Base-by-base conservation (phyloP, 2,113 vertebrate genomes). In the Grammomys surdaster region DNA sequence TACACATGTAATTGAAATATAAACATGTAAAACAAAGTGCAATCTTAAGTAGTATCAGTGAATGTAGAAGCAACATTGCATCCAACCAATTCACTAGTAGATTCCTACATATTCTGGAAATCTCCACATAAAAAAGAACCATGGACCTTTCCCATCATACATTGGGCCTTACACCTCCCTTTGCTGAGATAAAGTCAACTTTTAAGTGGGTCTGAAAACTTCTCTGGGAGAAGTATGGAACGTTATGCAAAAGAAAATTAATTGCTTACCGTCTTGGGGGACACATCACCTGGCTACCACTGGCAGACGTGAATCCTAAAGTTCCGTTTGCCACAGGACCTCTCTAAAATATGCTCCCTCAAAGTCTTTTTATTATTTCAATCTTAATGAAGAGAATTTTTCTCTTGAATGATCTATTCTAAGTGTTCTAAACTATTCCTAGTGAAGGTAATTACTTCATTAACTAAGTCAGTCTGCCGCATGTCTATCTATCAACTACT, bases 391-490 rank as follows among this genome's bases (percentile, higher is more conserved):
- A 91, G 46, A 82, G 0, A 81, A 14, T 56, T 51, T 26, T 13
- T 2, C n/a, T 43, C 26, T 77, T 91, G 54, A 69, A 20, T 72
- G 43, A 89, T 51, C n/a, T 72, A 78, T 78, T 75, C 76, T 65
- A 84, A 80, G 33, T 90, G 43, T 67, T 88, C 95, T 90, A 80
- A 95, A 48, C 54, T n/a, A 46, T 36, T 88, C 54, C 87, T 58
- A 87, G 86, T 90, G 78, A 89, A 94, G 40, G 48, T 89, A 88
- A 89, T 80, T 54, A 91, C 22, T 70, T 93, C 94, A 73, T 87
- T 70, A 95, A 17, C 48, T 77, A 88, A 76, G 11, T 22, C 77
- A 94, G 12, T 5, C 19, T 81, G 16, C 20, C 73, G 85, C 0
- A 7, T 7, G 54, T 76, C 33, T 88, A 16, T 33, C 86, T 86